Percentiles rank a stretch among this genome's conserved stretches.
Conservation (phyloP, 2,113 vertebrate genomes). For the Rhynchopsitta pachyrhyncha region DNA sequence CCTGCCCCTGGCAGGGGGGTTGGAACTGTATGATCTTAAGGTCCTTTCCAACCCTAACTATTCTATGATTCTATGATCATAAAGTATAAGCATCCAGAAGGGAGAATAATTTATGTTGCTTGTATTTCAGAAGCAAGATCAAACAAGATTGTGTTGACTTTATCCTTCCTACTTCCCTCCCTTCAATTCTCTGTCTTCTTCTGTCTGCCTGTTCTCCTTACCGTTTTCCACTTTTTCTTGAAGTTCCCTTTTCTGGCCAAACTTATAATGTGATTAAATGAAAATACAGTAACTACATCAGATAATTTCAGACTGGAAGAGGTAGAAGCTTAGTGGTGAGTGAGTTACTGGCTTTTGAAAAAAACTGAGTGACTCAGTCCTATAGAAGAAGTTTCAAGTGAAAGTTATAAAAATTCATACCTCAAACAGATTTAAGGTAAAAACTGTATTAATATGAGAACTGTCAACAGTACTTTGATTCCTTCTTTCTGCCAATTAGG, state of each 20-base stretch:
- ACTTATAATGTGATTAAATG: not conserved
- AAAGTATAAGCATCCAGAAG: not conserved
- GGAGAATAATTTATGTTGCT: not conserved
- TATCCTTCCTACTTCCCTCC: not conserved
- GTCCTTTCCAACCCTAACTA: no score
- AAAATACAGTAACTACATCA: not conserved
- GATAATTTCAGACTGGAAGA: not conserved
- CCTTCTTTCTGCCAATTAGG: not conserved
- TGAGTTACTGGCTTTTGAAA: not conserved
- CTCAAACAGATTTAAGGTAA: not conserved
- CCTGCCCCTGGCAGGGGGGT: no score
- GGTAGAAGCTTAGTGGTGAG: not conserved
- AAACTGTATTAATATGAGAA: not conserved
- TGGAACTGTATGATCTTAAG: no score
- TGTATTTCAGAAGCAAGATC: not conserved
- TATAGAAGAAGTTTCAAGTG: not conserved
- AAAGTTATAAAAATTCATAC: not conserved
- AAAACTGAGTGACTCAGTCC: not conserved
- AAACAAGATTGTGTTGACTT: not conserved
- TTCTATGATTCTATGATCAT: not conserved
- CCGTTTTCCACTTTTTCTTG: not conserved
- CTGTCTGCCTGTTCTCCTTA: not conserved
- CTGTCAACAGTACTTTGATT: not conserved
- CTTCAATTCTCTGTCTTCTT: not conserved
- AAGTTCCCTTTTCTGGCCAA: not conserved